Conservation (phyloP, 2,797 vertebrate species). For the Chiloscyllium punctatum region DNA sequence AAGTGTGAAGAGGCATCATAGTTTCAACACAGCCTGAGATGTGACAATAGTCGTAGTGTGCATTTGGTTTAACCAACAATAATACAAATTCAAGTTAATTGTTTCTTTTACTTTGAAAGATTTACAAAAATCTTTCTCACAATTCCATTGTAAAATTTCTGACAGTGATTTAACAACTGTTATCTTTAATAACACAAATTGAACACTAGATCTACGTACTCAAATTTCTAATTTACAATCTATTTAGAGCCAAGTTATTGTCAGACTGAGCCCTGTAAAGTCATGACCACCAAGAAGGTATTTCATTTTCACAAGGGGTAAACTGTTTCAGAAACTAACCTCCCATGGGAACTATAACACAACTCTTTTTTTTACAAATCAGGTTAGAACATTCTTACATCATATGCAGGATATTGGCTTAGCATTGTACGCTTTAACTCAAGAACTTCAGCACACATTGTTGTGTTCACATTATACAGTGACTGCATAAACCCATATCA, state of each 20-base stretch:
- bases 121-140: not conserved
- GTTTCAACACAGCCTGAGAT: not conserved
- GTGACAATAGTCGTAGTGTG: not conserved
- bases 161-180: not conserved
- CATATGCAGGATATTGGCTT: not conserved
- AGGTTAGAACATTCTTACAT: not conserved
- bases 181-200: not conserved
- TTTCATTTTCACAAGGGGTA: not conserved
- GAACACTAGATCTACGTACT: not conserved
- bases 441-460: not conserved
- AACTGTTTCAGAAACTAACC: not conserved
- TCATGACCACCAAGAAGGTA: not conserved
- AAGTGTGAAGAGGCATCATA: not conserved
- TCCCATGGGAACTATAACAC: not conserved
- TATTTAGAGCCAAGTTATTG: not conserved
- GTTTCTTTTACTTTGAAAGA: not conserved
- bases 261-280: not conserved
- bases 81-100: not conserved
- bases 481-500: not conserved
- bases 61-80: not conserved
- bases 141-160: too few species aligned
- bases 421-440: not conserved
- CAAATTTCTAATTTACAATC: not conserved
- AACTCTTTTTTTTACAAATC: not conserved
- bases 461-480: not conserved